Conservation (phyloP, 2,888 invertebrate genomes). For the Polyommatus icarus region DNA sequence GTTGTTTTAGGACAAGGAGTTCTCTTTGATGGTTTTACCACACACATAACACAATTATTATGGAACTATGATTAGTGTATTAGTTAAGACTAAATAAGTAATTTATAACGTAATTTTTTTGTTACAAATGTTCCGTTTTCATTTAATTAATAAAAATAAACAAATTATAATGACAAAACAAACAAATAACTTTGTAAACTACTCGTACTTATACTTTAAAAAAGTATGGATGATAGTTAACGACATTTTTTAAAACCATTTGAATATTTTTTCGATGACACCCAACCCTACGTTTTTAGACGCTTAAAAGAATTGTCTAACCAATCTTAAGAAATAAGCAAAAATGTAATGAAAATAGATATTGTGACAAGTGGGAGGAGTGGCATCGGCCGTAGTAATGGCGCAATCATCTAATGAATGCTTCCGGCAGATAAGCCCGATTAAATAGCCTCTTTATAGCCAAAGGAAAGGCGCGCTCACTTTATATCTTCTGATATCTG, state of each 20-base stretch:
- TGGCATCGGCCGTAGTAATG: constrained; percentile 68
- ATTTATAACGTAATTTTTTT: no score
- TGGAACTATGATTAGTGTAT: background rate
- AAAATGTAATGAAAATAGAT: constrained; percentile 31
- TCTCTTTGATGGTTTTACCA: background rate
- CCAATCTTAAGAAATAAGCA: background rate
- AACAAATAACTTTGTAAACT: no score
- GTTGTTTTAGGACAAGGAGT: constrained; percentile 15
- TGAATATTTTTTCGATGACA: background rate
- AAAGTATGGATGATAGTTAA: background rate
- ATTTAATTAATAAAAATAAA: no score
- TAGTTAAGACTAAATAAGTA: no score
- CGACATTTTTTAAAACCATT: no score
- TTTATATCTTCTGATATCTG: constrained; percentile 74
- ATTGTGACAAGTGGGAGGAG: constrained; percentile 50
- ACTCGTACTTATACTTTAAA: background rate
- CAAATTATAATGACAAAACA: no score
- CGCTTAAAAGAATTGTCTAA: background rate
- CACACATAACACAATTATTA: background rate
- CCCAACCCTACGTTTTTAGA: background rate
- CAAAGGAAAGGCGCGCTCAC: constrained; percentile 74
- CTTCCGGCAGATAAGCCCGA: constrained; percentile 80
- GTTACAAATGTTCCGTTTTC: no score
- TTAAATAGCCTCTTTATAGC: constrained; percentile 80
- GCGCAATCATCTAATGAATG: constrained; percentile 81